Conservation (phyloP, 2,888 invertebrate species). For the Epinotia ramella region DNA sequence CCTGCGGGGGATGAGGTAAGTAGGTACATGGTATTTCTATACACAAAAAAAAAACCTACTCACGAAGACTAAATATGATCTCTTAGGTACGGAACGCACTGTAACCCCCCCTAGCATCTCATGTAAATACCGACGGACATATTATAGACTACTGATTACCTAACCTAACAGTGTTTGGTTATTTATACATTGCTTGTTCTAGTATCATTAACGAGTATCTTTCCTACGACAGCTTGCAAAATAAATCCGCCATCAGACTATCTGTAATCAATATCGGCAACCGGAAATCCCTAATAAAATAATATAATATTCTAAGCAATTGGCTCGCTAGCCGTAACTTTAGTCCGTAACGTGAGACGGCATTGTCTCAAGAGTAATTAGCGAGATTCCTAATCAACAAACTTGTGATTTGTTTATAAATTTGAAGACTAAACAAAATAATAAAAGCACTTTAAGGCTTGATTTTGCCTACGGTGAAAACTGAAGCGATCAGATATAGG, state of each 20-base stretch:
- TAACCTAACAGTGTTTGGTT: neutral
- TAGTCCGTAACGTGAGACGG: slow-evolving; percentile 17
- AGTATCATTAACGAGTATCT: slow-evolving; percentile 2
- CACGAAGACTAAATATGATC: too few species aligned
- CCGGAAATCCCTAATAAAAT: slow-evolving; percentile 24
- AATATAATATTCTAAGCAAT: slow-evolving; percentile 9
- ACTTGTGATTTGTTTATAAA: slow-evolving; percentile 25
- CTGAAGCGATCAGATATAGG: neutral
- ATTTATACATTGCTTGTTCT: neutral
- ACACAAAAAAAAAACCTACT: too few species aligned
- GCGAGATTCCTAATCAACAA: slow-evolving; percentile 28
- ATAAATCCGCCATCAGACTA: slow-evolving; percentile 24
- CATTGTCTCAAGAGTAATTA: slow-evolving; percentile 27
- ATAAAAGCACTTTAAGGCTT: neutral
- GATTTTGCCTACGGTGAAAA: neutral
- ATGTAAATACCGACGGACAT: too few species aligned
- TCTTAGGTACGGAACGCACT: too few species aligned
- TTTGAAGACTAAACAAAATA: slow-evolving; percentile 27
- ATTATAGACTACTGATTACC: neutral
- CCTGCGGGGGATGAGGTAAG: too few species aligned
- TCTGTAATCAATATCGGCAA: slow-evolving; percentile 13
- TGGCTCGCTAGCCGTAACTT: slow-evolving; percentile 14
- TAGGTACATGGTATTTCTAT: too few species aligned
- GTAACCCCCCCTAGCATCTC: too few species aligned
- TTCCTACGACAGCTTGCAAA: neutral